Conservation (phyloP, 2,113 vertebrate species). For the Solea solea region DNA sequence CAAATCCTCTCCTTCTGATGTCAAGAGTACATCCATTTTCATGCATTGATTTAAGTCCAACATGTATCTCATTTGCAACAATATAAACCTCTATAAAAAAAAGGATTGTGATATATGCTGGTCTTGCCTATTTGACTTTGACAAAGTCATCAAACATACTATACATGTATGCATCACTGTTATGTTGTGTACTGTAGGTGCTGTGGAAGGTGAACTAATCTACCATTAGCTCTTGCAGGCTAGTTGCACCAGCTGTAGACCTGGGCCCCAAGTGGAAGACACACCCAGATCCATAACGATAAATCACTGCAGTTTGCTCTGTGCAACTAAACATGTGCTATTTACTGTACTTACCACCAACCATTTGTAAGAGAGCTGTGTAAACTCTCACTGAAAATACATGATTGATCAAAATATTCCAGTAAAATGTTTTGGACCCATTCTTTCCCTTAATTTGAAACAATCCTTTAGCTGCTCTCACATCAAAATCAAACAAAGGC, state of each 20-base stretch:
- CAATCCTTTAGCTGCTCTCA: slow-evolving; percentile 24
- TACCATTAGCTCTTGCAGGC: slow-evolving; percentile 57
- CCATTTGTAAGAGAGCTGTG: slow-evolving; percentile 46
- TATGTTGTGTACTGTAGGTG: slow-evolving; percentile 38
- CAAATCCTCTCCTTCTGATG: slow-evolving; percentile 40
- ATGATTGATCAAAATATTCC: slow-evolving; percentile 56
- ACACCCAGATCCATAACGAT: slow-evolving; percentile 46
- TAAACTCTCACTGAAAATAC: slow-evolving; percentile 44
- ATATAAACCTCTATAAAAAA: slow-evolving; percentile 75
- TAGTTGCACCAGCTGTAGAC: slow-evolving; percentile 37
- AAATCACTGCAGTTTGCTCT: slow-evolving; percentile 48
- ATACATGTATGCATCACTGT: slow-evolving; percentile 43
- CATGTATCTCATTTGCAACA: slow-evolving; percentile 64
- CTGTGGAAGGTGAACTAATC: slow-evolving; percentile 63
- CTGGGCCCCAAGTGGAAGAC: slow-evolving; percentile 46
- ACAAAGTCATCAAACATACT: slow-evolving; percentile 50
- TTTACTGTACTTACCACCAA: slow-evolving; percentile 63
- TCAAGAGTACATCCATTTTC: slow-evolving; percentile 65
- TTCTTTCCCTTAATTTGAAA: slow-evolving; percentile 14
- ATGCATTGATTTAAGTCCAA: slow-evolving; percentile 69
- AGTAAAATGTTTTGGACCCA: slow-evolving; percentile 51
- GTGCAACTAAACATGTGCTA: slow-evolving; percentile 71
- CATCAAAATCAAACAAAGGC: slow-evolving; percentile 30
- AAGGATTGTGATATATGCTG: slow-evolving; percentile 68
- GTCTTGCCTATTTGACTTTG: slow-evolving; percentile 65